Base-by-base conservation (phyloP, 2,797 vertebrate genomes). In the Anolis apletophallus region DNA sequence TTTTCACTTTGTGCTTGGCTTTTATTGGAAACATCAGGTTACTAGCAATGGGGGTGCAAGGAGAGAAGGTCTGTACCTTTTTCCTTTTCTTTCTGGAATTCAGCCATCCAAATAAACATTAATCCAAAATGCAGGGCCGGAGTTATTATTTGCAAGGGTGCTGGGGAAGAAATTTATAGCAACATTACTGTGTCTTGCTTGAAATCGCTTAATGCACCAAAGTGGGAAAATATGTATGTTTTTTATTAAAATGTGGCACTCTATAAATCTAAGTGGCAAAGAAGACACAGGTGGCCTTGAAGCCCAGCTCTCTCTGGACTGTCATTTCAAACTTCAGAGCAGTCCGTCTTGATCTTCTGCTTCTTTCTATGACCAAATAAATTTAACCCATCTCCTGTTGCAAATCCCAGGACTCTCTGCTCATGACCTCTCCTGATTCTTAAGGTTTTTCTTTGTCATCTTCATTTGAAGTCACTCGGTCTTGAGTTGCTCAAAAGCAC, bases 181-280 rank as follows among this genome's bases (percentile, higher is more conserved):
- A 95, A 95, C 95, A 94, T 95, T 96, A 92, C 93, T 91, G 94
- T 95, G 96, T 96, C 96, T 96, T 96, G 96, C 95, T 96, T 94
- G 96, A 97, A 97, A 97, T 97, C 96, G 97, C 96, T 96, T 97
- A 97, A 97, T 96, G 96, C 94, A 96, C 96, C 94, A 91, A 95
- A 95, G 95, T 95, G 93, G 93, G 93, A 94, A 96, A 95, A 96
- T 94, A 95, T 96, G 95, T 95, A 95, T 96, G 95, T 96, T 96
- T 96, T 96, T 96, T 96, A 96, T 97, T 97, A 97, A 97, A 97
- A 97, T 96, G 93, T 95, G 95, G 87, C 96, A 96, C 95, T 95
- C 96, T 95, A 96, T 97, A 97, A 96, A 96, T 96, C 95, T 94
- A 84, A 92, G 93, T 95, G 83, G 74, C 88, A 94, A 95, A 97